These are phyloP conservation scores for Sus cebifrons DNA, from an alignment of 2,797 vertebrate species.

Conservation along the genomic window DNA sequence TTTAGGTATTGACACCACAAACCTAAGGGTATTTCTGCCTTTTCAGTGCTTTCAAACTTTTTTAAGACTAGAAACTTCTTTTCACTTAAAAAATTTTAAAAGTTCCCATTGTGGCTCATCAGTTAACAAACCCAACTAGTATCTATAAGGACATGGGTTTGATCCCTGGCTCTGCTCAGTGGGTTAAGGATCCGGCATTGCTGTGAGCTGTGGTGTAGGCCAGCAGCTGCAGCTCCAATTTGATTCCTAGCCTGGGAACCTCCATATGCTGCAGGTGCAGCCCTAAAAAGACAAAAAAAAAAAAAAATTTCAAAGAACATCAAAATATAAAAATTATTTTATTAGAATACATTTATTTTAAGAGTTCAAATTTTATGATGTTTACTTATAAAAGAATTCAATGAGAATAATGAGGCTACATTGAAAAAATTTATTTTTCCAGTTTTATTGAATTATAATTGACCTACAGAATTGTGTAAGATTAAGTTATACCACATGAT, in stretches of 20 bases:
- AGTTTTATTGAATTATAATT: not conserved
- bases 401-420: not conserved
- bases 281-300: too few species aligned
- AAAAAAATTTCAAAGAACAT: not conserved
- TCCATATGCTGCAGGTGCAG: too few species aligned
- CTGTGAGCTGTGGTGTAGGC: too few species aligned
- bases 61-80: not conserved
- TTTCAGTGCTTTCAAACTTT: not conserved
- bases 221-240: too few species aligned
- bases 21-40: not conserved
- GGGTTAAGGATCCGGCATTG: too few species aligned
- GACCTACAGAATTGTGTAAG: not conserved
- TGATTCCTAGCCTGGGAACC: too few species aligned
- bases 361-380: slow-evolving; percentile 7
- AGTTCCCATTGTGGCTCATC: too few species aligned
- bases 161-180: too few species aligned
- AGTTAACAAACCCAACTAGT: too few species aligned
- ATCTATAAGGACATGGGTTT: too few species aligned
- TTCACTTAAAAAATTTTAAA: slow-evolving; percentile 3
- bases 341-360: not conserved
- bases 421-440: not conserved
- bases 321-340: slow-evolving; percentile 9
- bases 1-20: not conserved
- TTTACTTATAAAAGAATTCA: slow-evolving; percentile 47
- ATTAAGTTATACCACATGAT: not conserved